phyloP scores from a whole-genome alignment of 2,113 vertebrate genomes.

The Marmota flaviventris region DNA sequence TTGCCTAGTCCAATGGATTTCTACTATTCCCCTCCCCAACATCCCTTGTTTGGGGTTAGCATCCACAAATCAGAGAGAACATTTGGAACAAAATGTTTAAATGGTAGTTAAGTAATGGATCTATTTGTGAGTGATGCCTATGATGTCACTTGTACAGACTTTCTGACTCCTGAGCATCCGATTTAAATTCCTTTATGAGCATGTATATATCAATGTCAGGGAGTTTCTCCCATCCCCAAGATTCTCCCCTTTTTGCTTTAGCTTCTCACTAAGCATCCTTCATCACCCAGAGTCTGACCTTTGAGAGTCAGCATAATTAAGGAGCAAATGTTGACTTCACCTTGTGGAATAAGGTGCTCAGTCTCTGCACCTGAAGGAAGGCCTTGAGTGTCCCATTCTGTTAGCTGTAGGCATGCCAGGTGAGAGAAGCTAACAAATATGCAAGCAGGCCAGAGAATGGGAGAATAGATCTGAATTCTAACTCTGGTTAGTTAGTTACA shows the following conservation, averaged over 20 bases:
- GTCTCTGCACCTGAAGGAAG: neutral
- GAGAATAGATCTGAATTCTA: neutral
- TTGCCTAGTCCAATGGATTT: too few relatives aligned
- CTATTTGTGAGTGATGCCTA: neutral
- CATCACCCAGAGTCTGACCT: neutral
- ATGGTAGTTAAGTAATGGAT: neutral
- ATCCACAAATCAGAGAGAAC: too few relatives aligned
- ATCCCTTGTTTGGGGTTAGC: too few relatives aligned
- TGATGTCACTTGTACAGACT: conserved; percentile 23
- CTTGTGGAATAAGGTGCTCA: neutral
- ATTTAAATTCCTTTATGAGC: neutral
- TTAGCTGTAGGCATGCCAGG: neutral
- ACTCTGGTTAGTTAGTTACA: neutral
- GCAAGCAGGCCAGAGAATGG: neutral
- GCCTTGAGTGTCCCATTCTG: neutral
- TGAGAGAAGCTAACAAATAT: neutral
- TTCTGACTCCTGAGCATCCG: neutral
- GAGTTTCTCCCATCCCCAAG: neutral
- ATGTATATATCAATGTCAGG: neutral
- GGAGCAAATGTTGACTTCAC: neutral
- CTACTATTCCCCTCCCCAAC: too few relatives aligned
- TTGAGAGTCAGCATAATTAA: neutral
- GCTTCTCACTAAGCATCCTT: neutral
- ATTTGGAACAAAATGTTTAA: neutral
- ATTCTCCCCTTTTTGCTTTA: conserved; percentile 15